A percentile compares a stretch with the other conserved stretches of the same genome.
Evolutionary conservation across 2,888 invertebrate species (phyloP).

Genomic region (Drosophila algonquin): DNA sequence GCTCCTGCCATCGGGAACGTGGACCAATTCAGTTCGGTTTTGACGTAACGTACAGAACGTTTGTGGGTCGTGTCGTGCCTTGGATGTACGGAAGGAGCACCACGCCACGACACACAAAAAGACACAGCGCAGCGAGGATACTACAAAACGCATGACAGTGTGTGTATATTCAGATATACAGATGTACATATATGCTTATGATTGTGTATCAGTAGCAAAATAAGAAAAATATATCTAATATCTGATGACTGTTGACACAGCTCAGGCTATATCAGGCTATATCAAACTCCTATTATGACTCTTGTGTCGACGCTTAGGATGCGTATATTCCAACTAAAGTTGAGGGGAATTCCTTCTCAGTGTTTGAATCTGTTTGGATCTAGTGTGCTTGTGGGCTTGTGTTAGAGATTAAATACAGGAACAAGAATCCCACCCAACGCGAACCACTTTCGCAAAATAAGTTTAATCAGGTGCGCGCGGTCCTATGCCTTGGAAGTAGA

Average conservation of each 20-base stretch:
- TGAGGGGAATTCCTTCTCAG: not conserved
- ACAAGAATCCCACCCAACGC: not conserved
- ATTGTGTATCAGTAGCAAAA: conserved; percentile 13
- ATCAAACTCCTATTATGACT: too few relatives aligned
- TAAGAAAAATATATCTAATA: conserved; percentile 3
- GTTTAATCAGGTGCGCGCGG: not conserved
- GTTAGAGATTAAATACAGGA: not conserved
- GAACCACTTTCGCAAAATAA: not conserved
- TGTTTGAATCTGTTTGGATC: not conserved
- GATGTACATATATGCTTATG: not conserved
- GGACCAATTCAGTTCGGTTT: conserved; percentile 64
- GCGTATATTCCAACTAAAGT: not conserved
- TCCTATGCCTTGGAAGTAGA: not conserved
- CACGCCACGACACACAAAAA: conserved; percentile 28
- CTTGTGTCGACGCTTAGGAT: too few relatives aligned
- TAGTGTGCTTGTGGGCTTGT: not conserved
- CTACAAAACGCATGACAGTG: conserved; percentile 35
- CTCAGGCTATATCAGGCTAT: not conserved
- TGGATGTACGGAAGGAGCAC: conserved; percentile 13
- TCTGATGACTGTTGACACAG: not conserved
- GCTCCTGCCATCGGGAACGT: conserved; percentile 57
- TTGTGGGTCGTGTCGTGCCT: conserved; percentile 45
- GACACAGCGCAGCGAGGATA: conserved; percentile 35
- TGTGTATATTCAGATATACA: conserved; percentile 26
- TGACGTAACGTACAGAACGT: conserved; percentile 59